Conservation (phyloP, 2,888 invertebrate genomes). For the Brachyopa scutellaris region DNA sequence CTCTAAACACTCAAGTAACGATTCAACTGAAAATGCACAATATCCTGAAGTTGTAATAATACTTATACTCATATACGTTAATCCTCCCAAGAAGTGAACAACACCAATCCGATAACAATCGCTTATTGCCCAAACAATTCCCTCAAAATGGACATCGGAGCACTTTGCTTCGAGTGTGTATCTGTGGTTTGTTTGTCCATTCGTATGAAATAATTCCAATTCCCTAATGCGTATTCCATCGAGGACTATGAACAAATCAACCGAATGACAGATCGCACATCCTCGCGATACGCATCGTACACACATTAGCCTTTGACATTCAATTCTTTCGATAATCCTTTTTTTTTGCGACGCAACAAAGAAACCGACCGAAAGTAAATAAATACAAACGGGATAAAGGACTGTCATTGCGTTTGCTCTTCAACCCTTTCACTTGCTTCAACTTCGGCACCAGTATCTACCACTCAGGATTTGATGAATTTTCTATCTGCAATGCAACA, state of each 20-base stretch:
- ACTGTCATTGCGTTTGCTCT: neutral
- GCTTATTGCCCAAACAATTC: neutral
- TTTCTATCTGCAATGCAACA: conserved; percentile 30
- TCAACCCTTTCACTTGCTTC: conserved; percentile 43
- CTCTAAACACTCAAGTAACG: too few species aligned
- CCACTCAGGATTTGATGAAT: conserved; percentile 45
- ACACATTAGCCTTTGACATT: conserved; percentile 57
- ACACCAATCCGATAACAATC: neutral
- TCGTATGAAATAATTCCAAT: conserved; percentile 42
- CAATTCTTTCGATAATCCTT: conserved; percentile 52
- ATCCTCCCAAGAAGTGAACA: neutral
- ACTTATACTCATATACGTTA: too few species aligned
- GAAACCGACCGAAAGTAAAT: conserved; percentile 20
- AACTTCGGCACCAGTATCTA: neutral
- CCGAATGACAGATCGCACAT: conserved; percentile 26
- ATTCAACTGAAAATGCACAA: neutral
- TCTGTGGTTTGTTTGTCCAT: conserved; percentile 37
- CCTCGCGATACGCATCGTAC: conserved; percentile 22
- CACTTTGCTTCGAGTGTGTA: conserved; percentile 9
- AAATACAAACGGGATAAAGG: conserved; percentile 25
- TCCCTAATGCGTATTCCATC: conserved; percentile 34
- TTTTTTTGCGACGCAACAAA: neutral
- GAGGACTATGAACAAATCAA: conserved; percentile 20
- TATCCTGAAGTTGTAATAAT: neutral
- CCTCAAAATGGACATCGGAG: conserved; percentile 22